Percentiles rank a stretch among this genome's conserved stretches.
Conservation (phyloP, 2,113 vertebrate genomes). For the Lamprotornis superbus region DNA sequence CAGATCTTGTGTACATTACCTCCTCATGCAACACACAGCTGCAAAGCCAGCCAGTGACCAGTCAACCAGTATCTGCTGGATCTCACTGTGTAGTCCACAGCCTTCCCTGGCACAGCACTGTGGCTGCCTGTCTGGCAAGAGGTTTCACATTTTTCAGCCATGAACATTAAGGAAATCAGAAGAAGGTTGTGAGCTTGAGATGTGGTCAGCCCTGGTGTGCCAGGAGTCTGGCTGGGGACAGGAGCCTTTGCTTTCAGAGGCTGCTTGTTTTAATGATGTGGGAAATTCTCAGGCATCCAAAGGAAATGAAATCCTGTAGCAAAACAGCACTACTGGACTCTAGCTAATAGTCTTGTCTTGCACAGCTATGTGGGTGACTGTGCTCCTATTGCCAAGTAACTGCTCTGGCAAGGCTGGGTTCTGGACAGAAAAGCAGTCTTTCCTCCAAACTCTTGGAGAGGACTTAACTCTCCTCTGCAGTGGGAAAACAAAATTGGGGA, state of each 20-base stretch:
- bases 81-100: not conserved
- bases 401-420: not conserved
- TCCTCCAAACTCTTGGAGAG: not conserved
- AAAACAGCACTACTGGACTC: not conserved
- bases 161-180: not conserved
- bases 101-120: not conserved
- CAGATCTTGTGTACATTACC: not conserved
- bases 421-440: not conserved
- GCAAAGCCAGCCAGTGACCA: not conserved
- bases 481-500: not conserved
- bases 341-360: not conserved
- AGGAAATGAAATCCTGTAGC: not conserved
- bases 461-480: not conserved
- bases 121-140: not conserved
- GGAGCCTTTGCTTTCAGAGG: not conserved
- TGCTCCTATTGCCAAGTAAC: not conserved
- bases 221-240: conserved; percentile 4
- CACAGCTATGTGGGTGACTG: not conserved
- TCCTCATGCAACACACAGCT: not conserved
- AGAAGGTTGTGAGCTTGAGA: not conserved
- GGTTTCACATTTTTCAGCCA: not conserved
- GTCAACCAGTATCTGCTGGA: not conserved
- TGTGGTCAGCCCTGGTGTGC: not conserved
- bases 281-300: conserved; percentile 22
- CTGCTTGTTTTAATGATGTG: conserved; percentile 25